Base-by-base conservation (phyloP, 1,140 invertebrate genomes). In the Aporrectodea caliginosa region DNA sequence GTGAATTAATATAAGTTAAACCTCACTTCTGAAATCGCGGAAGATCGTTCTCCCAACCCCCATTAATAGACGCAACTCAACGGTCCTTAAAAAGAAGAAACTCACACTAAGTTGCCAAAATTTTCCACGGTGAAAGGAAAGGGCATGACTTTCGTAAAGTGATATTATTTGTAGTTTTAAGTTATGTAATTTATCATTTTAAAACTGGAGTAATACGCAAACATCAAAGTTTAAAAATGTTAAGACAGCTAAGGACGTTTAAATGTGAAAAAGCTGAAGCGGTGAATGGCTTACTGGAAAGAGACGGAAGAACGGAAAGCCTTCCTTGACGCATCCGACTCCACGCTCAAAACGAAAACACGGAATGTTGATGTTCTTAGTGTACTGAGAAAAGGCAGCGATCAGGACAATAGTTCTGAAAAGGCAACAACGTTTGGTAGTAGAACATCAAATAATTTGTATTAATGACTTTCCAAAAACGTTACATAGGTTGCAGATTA, bases 291-390 rank as follows among this genome's bases (percentile, higher is more conserved):
- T n/a, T n/a, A 81, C 78, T 22, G 80, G 76, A 69, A 81, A 79
- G 14, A 81, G 35, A 12, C 77, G 31, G 75, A 81, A 81, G 31
- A 81, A 27, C 29, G 80, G 80, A 35, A 78, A 79, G n/a, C 69
- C 30, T n/a, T 81, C 83, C 27, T 84, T 81, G 30, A 72, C 81
- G 72, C 83, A 85, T 0, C 85, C 84, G 32, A 34, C 35, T 29
- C 78, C 32, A 30, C 35, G 58, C 73, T 68, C 22, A 35, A 31
- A 73, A 33, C 22, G 31, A 27, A 69, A 75, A 68, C 70, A 70
- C 1, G 80, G 77, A 16, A 81, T 69, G 16, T 68, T 58, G 22
- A 81, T 34, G 30, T 81, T 81, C 29, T 34, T 73, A 12, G 35
- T 16, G 43, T 79, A 81, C 33, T 81, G 80, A 27, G 80, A 79